phyloP scores from a whole-genome alignment of 1,140 invertebrate genomes.

The Dufourea novaeangliae region DNA sequence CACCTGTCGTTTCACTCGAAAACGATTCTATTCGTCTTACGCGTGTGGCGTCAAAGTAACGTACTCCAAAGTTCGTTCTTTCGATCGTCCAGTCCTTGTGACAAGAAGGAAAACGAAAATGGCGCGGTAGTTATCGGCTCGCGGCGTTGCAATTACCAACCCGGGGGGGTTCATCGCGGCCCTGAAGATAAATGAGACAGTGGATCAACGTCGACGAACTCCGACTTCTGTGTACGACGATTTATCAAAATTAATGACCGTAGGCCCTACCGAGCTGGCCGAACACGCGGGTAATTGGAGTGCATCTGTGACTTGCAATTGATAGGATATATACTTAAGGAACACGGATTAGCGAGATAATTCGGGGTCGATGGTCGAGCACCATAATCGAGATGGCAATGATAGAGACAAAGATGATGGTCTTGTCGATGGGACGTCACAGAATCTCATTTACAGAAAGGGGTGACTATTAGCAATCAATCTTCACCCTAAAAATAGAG shows the following conservation, averaged over 20 bases:
- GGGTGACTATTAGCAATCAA: not conserved
- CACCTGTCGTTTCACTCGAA: constrained; percentile 11
- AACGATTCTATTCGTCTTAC: not conserved
- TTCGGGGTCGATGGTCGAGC: not conserved
- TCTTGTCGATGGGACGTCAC: not conserved
- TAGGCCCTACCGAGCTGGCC: constrained; percentile 15
- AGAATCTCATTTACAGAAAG: not conserved
- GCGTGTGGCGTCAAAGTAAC: not conserved
- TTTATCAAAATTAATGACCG: constrained; percentile 51
- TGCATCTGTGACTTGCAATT: constrained; percentile 35
- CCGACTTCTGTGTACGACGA: constrained; percentile 42
- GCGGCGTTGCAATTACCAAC: constrained; percentile 43
- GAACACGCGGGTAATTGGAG: constrained; percentile 30
- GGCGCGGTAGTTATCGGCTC: constrained; percentile 28
- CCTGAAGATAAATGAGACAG: constrained; percentile 52
- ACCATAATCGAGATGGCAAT: not conserved
- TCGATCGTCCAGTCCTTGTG: not conserved
- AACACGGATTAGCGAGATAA: not conserved
- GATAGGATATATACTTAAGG: constrained; percentile 19
- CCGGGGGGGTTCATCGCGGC: constrained; percentile 39
- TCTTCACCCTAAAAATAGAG: not conserved
- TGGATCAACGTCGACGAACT: constrained; percentile 51
- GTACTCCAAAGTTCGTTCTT: not conserved
- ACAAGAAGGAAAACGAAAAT: constrained; percentile 48
- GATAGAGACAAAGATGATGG: not conserved